phyloP scores from a whole-genome alignment of 1,140 invertebrate genomes.

The Glomeris maerens region DNA sequence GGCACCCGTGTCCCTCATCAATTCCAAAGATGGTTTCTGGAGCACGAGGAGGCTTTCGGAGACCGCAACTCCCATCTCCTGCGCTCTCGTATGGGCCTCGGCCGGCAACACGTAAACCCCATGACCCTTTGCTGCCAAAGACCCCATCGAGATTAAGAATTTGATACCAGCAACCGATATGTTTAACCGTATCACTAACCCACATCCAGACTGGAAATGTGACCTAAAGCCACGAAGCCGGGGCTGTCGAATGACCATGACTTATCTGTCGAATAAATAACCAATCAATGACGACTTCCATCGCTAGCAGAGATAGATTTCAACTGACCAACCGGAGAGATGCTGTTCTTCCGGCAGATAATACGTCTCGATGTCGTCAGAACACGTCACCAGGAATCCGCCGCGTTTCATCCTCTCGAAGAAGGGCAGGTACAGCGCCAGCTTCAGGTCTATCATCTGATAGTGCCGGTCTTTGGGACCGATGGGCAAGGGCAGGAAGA shows the following conservation, averaged over 20 bases:
- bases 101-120: constrained; percentile 34
- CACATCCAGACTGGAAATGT: constrained; percentile 30
- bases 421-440: constrained; percentile 34
- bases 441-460: constrained; percentile 34
- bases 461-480: constrained; percentile 17
- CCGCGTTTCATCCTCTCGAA: constrained; percentile 31
- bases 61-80: constrained; percentile 16
- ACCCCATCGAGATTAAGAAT: neutral
- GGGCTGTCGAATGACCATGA: constrained; percentile 24
- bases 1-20: constrained; percentile 29
- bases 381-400: constrained; percentile 33
- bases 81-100: constrained; percentile 3
- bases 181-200: constrained; percentile 15
- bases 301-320: neutral
- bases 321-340: neutral
- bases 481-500: constrained; percentile 32
- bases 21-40: constrained; percentile 32
- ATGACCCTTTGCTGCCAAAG: constrained; percentile 26
- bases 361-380: constrained; percentile 35
- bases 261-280: constrained; percentile 5
- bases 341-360: constrained; percentile 14
- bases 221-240: constrained; percentile 34
- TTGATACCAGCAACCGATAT: neutral
- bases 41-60: constrained; percentile 30
- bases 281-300: constrained; percentile 1